phyloP scores from a whole-genome alignment of 2,888 invertebrate genomes.

The Phortica magna region DNA sequence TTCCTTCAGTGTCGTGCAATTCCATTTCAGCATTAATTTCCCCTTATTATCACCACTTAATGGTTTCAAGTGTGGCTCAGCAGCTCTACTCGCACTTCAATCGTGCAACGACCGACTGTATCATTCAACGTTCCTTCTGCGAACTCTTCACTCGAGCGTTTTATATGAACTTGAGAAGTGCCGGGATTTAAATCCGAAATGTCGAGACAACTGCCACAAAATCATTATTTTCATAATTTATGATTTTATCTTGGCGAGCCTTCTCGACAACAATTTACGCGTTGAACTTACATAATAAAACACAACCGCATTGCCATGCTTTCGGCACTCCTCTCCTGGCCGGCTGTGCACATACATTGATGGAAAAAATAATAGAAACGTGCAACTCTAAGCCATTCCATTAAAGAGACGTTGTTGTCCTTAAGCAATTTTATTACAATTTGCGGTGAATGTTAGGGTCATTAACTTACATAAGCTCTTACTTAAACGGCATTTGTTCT shows the following conservation, averaged over 20 bases:
- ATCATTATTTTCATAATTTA: constrained; percentile 33
- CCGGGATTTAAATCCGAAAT: background rate
- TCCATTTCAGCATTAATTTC: constrained; percentile 14
- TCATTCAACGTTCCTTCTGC: background rate
- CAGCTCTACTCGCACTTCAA: background rate
- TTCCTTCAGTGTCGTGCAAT: background rate
- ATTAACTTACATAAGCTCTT: too few relatives aligned
- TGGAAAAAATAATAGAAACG: background rate
- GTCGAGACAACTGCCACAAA: background rate
- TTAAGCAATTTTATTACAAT: too few relatives aligned
- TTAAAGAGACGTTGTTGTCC: too few relatives aligned
- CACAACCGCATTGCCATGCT: background rate
- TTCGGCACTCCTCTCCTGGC: background rate
- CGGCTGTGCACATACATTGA: background rate
- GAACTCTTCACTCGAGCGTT: background rate
- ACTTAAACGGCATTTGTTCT: too few relatives aligned
- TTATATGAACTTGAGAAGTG: constrained; percentile 6
- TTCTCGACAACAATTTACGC: background rate
- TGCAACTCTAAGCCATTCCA: too few relatives aligned
- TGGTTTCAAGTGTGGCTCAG: constrained; percentile 20
- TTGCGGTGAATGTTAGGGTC: too few relatives aligned
- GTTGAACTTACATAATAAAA: constrained; percentile 28
- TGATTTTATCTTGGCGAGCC: constrained; percentile 13
- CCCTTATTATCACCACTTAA: constrained; percentile 16
- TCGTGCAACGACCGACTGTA: background rate